These are phyloP conservation scores for Apis dorsata DNA, from an alignment of 1,140 invertebrate species.

Conservation along the genomic window DNA sequence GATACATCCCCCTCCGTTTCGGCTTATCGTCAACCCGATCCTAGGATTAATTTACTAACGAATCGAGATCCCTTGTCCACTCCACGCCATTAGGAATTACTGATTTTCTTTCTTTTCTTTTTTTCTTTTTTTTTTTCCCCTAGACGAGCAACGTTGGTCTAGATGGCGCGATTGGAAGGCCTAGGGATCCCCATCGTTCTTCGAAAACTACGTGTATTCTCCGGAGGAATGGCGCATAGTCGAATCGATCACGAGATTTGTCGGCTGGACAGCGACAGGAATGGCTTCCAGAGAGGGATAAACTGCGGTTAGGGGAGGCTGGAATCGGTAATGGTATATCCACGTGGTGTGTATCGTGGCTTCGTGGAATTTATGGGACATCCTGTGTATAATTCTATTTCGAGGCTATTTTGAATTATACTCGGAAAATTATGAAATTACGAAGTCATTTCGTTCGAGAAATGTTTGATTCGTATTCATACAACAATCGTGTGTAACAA, in stretches of 20 bases:
- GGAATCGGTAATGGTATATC: background rate
- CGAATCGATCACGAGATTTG: slow-evolving; percentile 45
- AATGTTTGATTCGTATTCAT: background rate
- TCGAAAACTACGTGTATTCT: slow-evolving; percentile 12
- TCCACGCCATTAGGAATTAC: slow-evolving; percentile 38
- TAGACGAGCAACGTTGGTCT: too few relatives aligned
- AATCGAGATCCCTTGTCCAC: background rate
- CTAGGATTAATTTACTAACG: too few relatives aligned
- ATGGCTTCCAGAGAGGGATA: slow-evolving; percentile 7
- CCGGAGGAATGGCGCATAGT: slow-evolving; percentile 1
- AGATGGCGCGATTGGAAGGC: background rate
- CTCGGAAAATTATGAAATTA: too few relatives aligned
- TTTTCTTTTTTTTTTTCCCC: background rate
- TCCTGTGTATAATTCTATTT: background rate
- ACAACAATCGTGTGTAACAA: too few relatives aligned
- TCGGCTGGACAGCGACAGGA: slow-evolving; percentile 24
- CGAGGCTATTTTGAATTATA: background rate
- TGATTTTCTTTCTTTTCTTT: slow-evolving; percentile 6
- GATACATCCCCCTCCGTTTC: background rate
- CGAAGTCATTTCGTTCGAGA: background rate
- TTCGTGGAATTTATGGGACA: background rate
- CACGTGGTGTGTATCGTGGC: background rate
- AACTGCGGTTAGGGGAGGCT: slow-evolving; percentile 8
- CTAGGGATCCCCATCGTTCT: background rate
- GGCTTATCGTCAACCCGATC: too few relatives aligned